A percentile compares a stretch with the other conserved stretches of the same genome.
Conservation (phyloP, 2,797 vertebrate species). For the Cottoperca gobio region DNA sequence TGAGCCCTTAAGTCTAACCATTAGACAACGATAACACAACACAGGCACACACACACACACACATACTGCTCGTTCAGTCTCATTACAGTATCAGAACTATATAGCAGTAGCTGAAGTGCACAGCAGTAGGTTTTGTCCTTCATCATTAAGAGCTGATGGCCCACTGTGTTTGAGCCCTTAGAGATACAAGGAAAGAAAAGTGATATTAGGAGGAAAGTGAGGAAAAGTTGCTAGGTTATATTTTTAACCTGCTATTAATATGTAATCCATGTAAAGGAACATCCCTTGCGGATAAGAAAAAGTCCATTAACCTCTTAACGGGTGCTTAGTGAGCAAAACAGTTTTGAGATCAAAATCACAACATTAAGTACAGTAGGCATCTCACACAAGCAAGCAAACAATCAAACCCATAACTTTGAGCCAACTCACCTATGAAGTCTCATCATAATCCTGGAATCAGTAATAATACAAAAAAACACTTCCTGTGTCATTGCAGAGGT, state of each 20-base stretch:
- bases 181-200: slow-evolving; percentile 44
- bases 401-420: no score
- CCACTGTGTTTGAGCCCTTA: slow-evolving; percentile 58
- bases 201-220: slow-evolving; percentile 30
- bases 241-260: slow-evolving; percentile 56
- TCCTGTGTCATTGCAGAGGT: no score
- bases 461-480: no score
- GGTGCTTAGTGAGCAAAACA: no score
- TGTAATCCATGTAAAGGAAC: slow-evolving; percentile 32
- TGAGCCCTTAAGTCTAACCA: slow-evolving; percentile 80
- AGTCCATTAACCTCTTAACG: no score
- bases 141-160: slow-evolving; percentile 75
- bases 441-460: no score
- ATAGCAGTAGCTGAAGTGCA: slow-evolving; percentile 72
- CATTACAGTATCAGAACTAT: slow-evolving; percentile 77
- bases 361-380: no score
- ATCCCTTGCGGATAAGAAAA: slow-evolving; percentile 24
- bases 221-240: slow-evolving; percentile 44
- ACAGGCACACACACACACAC: slow-evolving; percentile 36
- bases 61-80: slow-evolving; percentile 70
- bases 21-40: slow-evolving; percentile 70
- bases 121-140: slow-evolving; percentile 78
- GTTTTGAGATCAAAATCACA: no score
- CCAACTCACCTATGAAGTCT: no score
- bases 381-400: no score